Evolutionary conservation across 2,888 invertebrate genomes (phyloP).

Genomic region (Lysandra bellargus): DNA sequence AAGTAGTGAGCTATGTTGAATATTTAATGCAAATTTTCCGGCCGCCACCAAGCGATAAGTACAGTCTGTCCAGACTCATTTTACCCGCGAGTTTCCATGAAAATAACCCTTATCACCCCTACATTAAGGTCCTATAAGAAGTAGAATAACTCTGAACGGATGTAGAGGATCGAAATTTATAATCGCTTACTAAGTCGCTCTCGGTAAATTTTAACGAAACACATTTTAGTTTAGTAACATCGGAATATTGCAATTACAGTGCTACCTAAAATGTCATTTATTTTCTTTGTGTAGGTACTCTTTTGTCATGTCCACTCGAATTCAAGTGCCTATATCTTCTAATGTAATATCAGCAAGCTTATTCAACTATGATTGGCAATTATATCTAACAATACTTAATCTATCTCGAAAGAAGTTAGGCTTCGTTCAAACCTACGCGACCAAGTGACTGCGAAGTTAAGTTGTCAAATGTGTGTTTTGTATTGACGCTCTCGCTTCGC

Average conservation of each 20-base stretch:
- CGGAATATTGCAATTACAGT: not conserved
- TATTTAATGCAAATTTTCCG: conserved; percentile 27
- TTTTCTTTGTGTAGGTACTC: not conserved
- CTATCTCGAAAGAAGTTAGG: too few species aligned
- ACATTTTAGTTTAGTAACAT: not conserved
- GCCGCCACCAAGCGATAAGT: conserved; percentile 21
- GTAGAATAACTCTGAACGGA: not conserved
- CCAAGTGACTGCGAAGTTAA: too few species aligned
- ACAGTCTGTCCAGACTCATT: not conserved
- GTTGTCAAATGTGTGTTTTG: too few species aligned
- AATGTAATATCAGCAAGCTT: too few species aligned
- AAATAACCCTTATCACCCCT: not conserved
- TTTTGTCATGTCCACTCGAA: not conserved
- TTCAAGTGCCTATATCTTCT: too few species aligned
- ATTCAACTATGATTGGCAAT: too few species aligned
- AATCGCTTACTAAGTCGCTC: conserved; percentile 19
- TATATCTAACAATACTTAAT: too few species aligned
- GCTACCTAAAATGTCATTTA: not conserved
- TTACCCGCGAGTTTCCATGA: not conserved
- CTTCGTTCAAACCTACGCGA: too few species aligned
- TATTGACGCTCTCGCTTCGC: too few species aligned
- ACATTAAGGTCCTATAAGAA: not conserved
- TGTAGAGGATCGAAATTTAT: conserved; percentile 23
- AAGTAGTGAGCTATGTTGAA: conserved; percentile 10
- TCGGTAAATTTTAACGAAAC: not conserved